A percentile compares a stretch with the other conserved stretches of the same genome.
Conservation (phyloP, 1,140 invertebrate genomes). For the Penaeus chinensis region DNA sequence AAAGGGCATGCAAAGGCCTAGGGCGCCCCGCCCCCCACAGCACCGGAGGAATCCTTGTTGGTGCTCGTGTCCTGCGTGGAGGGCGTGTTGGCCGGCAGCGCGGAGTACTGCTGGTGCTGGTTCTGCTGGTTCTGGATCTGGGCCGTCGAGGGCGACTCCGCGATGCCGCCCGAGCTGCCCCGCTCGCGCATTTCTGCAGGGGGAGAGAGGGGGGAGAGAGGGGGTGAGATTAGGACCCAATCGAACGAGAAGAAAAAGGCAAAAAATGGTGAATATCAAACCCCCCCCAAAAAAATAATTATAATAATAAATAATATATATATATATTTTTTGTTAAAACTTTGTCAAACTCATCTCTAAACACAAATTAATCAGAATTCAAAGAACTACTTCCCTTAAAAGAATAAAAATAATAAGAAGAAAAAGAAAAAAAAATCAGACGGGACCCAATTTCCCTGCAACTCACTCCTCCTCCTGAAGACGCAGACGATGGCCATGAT, state of each 20-base stretch:
- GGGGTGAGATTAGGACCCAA: neutral
- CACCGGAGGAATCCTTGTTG: conserved; percentile 67
- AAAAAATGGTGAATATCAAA: too few relatives aligned
- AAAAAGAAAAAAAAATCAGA: too few relatives aligned
- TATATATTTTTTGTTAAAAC: too few relatives aligned
- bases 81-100: conserved; percentile 57
- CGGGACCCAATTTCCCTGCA: too few relatives aligned
- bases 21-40: conserved; percentile 24
- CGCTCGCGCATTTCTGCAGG: conserved; percentile 49
- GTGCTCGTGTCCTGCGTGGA: conserved; percentile 63
- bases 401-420: too few relatives aligned
- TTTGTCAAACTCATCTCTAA: too few relatives aligned
- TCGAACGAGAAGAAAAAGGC: neutral
- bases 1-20: neutral
- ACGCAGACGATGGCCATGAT: conserved; percentile 75
- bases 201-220: neutral
- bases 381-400: too few relatives aligned
- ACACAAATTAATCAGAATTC: too few relatives aligned
- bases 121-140: conserved; percentile 76
- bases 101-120: conserved; percentile 63
- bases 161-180: conserved; percentile 66
- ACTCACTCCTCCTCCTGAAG: conserved; percentile 76
- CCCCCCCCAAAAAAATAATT: too few relatives aligned
- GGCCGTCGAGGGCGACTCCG: conserved; percentile 78
- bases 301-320: too few relatives aligned